phyloP scores from a whole-genome alignment of 2,797 vertebrate species.

The Gila robusta region DNA sequence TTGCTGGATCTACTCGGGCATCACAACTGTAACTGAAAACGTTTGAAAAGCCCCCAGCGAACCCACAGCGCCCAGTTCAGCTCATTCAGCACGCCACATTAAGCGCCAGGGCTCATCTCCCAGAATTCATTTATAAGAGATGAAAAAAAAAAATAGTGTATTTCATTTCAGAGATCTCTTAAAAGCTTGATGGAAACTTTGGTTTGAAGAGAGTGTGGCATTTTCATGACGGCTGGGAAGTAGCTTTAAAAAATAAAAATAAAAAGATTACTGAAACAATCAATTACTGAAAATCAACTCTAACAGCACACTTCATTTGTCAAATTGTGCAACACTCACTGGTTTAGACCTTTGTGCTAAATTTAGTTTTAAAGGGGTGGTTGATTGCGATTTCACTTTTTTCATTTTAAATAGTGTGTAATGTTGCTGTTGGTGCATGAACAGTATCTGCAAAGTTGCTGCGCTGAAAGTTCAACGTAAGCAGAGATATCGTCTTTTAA shows the following conservation, averaged over 20 bases:
- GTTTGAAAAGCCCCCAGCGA: slow-evolving; percentile 61
- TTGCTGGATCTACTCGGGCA: slow-evolving; percentile 61
- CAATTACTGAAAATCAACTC: too few relatives aligned
- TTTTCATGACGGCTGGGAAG: not conserved
- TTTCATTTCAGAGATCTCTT: slow-evolving; percentile 14
- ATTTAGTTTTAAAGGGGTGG: not conserved
- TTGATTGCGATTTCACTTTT: too few relatives aligned
- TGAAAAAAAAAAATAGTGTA: not conserved
- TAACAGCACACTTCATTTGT: not conserved
- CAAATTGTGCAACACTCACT: not conserved
- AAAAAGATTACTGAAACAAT: too few relatives aligned
- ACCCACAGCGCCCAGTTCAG: slow-evolving; percentile 57
- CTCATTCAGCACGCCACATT: slow-evolving; percentile 56
- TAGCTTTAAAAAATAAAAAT: fast-evolving
- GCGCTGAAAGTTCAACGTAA: too few relatives aligned
- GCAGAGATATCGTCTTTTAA: too few relatives aligned
- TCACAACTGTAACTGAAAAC: slow-evolving; percentile 70
- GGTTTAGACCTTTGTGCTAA: not conserved
- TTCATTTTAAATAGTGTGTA: too few relatives aligned
- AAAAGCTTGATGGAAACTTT: slow-evolving; percentile 9
- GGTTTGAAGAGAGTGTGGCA: not conserved
- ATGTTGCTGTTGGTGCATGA: too few relatives aligned
- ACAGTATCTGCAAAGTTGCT: too few relatives aligned
- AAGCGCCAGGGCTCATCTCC: slow-evolving; percentile 12
- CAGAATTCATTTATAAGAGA: slow-evolving; percentile 17